Base-by-base conservation (phyloP, 2,888 invertebrate genomes). In the Phyllotreta striolata region DNA sequence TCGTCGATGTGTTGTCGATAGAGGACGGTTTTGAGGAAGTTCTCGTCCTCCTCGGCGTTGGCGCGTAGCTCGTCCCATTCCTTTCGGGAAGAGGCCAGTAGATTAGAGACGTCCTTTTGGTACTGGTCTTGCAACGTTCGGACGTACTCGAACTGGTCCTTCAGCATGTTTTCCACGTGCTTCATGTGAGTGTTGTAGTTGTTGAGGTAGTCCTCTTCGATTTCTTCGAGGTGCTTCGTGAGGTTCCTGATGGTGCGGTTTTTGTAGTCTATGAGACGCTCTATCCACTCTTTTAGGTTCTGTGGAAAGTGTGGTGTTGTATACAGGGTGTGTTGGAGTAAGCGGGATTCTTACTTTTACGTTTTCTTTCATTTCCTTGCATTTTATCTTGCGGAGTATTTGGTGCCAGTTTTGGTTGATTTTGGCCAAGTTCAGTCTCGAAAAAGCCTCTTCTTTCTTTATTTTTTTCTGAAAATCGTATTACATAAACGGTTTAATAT, bases 321-420 rank as follows among this genome's bases (percentile, higher is more conserved):
- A 41, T 10, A 41, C 41, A 41, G 34, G 12, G 6, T 6, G 12
- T 51, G 8, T 24, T 6, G 35, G 9, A 1, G 4, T 9, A n/a
- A n/a, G n/a, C n/a, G n/a, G 24, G 34, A 55, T 60, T 46, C 55
- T 71, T 77, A 89, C 89, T 81, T 85, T 84, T 46, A 92, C 86
- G 69, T 91, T 88, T 39, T 87, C 82, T 41, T 87, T 85, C 82
- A 93, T 84, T 76, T 92, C 90, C 64, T 88, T 87, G 74, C 90
- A 89, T 83, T 93, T 94, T 55, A 89, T 85, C 76, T 87, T 87
- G 0, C 94, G 85, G 59, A 94, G 81, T 64, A 91, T 87, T 66
- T 87, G 89, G 51, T 93, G 87, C 93, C 93, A 94, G 79, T 90
- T 88, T 80, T 92, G 92, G 76, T 93, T 93, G 57, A 94, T 89